phyloP scores from a whole-genome alignment of 1,140 invertebrate genomes.

The Hylyphantes graminicola region DNA sequence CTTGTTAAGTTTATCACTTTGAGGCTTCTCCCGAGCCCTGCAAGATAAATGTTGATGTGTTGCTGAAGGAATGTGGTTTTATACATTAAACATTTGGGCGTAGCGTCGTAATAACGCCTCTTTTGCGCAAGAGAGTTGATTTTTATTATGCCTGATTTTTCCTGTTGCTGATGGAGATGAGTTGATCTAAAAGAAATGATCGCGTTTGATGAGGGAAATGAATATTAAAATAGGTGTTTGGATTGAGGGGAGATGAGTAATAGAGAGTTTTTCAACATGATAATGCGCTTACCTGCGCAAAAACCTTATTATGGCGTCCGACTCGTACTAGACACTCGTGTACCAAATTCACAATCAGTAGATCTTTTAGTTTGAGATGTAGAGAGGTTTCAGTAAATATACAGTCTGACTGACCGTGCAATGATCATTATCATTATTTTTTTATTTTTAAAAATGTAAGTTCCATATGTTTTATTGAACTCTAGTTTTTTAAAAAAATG shows the following conservation, averaged over 20 bases:
- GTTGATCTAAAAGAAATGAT: slow-evolving; percentile 36
- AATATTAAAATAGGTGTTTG: slow-evolving; percentile 40
- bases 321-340: too few species aligned
- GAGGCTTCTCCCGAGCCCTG: slow-evolving; percentile 4
- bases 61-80: slow-evolving; percentile 46
- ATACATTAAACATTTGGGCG: slow-evolving; percentile 59
- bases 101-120: slow-evolving; percentile 40
- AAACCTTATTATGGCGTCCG: too few species aligned
- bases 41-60: slow-evolving; percentile 33
- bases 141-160: slow-evolving; percentile 40
- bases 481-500: too few species aligned
- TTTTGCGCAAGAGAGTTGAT: slow-evolving; percentile 6
- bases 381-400: too few species aligned
- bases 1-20: slow-evolving; percentile 58
- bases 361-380: too few species aligned
- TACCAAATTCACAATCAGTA: too few species aligned
- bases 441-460: too few species aligned
- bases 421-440: too few species aligned
- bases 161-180: slow-evolving; percentile 38
- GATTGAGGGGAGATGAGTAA: neutral
- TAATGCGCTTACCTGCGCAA: too few species aligned
- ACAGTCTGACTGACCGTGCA: too few species aligned
- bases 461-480: too few species aligned
- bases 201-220: slow-evolving; percentile 40
- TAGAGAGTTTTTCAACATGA: too few species aligned